These are phyloP conservation scores for Ferrisia virgata DNA, from an alignment of 2,888 invertebrate genomes.

Conservation along the genomic window DNA sequence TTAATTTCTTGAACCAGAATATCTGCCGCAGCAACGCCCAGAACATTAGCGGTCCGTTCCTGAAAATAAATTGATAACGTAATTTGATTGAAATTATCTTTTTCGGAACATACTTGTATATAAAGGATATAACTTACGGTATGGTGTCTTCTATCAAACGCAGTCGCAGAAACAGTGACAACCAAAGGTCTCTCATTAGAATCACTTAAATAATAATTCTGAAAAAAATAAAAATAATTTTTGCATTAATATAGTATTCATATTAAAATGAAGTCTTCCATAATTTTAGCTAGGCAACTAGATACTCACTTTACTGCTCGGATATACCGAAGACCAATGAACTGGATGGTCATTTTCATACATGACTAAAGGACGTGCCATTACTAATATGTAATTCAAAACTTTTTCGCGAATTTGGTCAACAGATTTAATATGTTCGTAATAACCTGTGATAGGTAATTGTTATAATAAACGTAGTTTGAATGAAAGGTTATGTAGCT, in stretches of 20 bases:
- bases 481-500: not conserved
- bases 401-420: constrained; percentile 90
- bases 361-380: constrained; percentile 94
- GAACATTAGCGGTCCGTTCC: constrained; percentile 83
- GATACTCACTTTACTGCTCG: constrained; percentile 69
- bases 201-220: not conserved
- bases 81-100: not conserved
- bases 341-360: constrained; percentile 87
- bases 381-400: constrained; percentile 88
- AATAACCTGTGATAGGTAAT: constrained; percentile 72
- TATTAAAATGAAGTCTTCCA: not conserved
- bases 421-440: constrained; percentile 81
- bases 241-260: not conserved
- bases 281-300: too few relatives aligned
- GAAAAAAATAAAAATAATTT: too few relatives aligned
- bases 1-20: constrained; percentile 93
- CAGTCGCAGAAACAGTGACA: constrained; percentile 90
- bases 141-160: constrained; percentile 88
- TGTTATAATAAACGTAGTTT: too few relatives aligned
- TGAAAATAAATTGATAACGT: constrained; percentile 52
- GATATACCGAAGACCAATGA: constrained; percentile 92
- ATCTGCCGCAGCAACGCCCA: constrained; percentile 96
- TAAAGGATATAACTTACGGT: constrained; percentile 59
- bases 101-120: not conserved
- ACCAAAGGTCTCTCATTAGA: constrained; percentile 52